Percentiles rank a stretch among this genome's conserved stretches.
Evolutionary conservation across 2,888 invertebrate genomes (phyloP).

Genomic region (Drosophila mayaguana): DNA sequence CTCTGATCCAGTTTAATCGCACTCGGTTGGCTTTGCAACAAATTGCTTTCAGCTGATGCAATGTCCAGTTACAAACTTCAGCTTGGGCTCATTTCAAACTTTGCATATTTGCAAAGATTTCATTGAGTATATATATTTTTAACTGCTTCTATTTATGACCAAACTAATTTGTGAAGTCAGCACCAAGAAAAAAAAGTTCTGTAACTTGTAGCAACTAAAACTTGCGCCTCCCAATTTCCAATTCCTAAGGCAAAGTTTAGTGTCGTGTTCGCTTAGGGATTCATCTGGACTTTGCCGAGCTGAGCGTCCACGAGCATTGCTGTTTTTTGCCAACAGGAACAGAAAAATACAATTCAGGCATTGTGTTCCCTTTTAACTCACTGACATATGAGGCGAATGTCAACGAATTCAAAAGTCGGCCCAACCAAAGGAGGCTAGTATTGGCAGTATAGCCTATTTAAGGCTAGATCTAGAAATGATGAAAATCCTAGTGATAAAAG

Average conservation of each 20-base stretch:
- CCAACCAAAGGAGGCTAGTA: neutral
- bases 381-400: slow-evolving; percentile 54
- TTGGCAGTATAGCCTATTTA: too few relatives aligned
- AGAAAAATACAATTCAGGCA: neutral
- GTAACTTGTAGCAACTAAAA: slow-evolving; percentile 33
- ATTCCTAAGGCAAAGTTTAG: slow-evolving; percentile 30
- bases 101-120: slow-evolving; percentile 35
- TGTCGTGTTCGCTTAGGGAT: slow-evolving; percentile 27
- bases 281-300: slow-evolving; percentile 29
- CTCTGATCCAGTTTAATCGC: neutral
- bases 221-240: slow-evolving; percentile 12
- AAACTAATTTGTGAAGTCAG: slow-evolving; percentile 57
- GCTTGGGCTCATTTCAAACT: slow-evolving; percentile 19
- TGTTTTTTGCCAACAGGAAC: neutral
- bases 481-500: too few relatives aligned
- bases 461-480: too few relatives aligned
- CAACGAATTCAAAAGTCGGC: too few relatives aligned
- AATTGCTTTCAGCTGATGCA: neutral
- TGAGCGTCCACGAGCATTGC: neutral
- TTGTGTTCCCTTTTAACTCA: neutral
- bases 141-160: slow-evolving; percentile 15
- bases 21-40: neutral
- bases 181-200: slow-evolving; percentile 35
- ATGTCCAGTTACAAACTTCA: slow-evolving; percentile 10
- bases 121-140: slow-evolving; percentile 17